A percentile compares a stretch with the other conserved stretches of the same genome.
phyloP scores from a whole-genome alignment of 2,113 vertebrate genomes.

The Thermophis baileyi region DNA sequence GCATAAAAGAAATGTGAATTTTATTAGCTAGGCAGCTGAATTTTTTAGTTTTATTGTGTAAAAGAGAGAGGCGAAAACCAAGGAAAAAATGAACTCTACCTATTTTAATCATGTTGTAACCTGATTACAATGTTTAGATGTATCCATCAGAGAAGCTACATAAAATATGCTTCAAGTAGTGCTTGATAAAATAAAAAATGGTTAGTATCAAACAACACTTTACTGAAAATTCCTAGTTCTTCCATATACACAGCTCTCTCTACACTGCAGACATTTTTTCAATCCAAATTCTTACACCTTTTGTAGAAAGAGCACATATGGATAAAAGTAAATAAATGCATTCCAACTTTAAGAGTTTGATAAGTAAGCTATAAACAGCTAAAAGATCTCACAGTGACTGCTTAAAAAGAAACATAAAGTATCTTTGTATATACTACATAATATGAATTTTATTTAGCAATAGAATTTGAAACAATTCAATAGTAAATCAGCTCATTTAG shows the following conservation, averaged over 20 bases:
- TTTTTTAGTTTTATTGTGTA: slow-evolving; percentile 56
- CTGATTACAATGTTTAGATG: slow-evolving; percentile 67
- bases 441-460: background rate
- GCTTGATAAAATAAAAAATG: slow-evolving; percentile 65
- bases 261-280: slow-evolving; percentile 7
- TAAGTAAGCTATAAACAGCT: background rate
- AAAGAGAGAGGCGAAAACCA: slow-evolving; percentile 28
- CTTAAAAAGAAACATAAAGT: background rate
- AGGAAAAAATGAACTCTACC: slow-evolving; percentile 52
- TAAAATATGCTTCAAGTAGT: slow-evolving; percentile 64
- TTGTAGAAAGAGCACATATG: slow-evolving; percentile 18
- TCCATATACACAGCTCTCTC: slow-evolving; percentile 22
- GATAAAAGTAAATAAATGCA: background rate
- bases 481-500: background rate
- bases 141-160: slow-evolving; percentile 55
- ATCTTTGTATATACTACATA: background rate
- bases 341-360: background rate
- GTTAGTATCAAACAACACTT: slow-evolving; percentile 75
- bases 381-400: background rate
- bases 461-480: background rate
- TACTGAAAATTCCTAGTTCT: slow-evolving; percentile 54
- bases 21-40: slow-evolving; percentile 50
- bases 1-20: slow-evolving; percentile 48
- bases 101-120: slow-evolving; percentile 54
- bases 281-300: slow-evolving; percentile 21